Conservation (phyloP, 2,888 invertebrate genomes). For the Philaethria dido region DNA sequence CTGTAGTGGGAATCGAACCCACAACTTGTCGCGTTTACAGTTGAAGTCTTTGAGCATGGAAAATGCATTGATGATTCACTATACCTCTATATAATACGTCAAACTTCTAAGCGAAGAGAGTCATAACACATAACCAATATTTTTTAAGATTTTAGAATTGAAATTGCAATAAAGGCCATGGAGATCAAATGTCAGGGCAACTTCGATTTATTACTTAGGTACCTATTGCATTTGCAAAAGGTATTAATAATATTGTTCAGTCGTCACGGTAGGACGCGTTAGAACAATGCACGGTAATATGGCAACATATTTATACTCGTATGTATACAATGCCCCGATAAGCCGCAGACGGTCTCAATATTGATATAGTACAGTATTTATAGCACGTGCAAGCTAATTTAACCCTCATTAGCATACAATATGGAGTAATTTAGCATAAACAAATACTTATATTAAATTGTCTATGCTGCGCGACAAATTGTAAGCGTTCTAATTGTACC, state of each 20-base stretch:
- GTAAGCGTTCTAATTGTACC: conserved; percentile 24
- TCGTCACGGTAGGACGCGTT: conserved; percentile 46
- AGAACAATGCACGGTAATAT: conserved; percentile 45
- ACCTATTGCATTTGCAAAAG: conserved; percentile 37
- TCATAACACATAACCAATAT: too few relatives aligned
- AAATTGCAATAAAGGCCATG: neutral
- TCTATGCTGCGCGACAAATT: conserved; percentile 25
- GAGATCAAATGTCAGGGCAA: conserved; percentile 28
- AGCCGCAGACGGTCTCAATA: conserved; percentile 43
- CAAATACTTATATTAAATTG: conserved; percentile 19
- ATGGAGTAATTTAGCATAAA: conserved; percentile 31
- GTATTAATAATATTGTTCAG: conserved; percentile 41
- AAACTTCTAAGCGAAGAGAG: too few relatives aligned
- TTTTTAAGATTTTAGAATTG: neutral
- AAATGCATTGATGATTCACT: too few relatives aligned
- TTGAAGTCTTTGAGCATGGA: too few relatives aligned
- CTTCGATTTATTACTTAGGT: conserved; percentile 36
- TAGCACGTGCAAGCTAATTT: conserved; percentile 31
- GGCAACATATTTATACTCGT: conserved; percentile 22
- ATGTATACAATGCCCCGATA: conserved; percentile 38
- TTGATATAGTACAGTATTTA: conserved; percentile 30
- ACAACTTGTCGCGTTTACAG: too few relatives aligned
- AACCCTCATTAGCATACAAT: conserved; percentile 29
- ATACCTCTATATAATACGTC: too few relatives aligned
- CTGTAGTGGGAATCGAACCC: too few relatives aligned